Evolutionary conservation across 2,113 vertebrate species (phyloP).

Genomic region (Pygoscelis antarcticus): DNA sequence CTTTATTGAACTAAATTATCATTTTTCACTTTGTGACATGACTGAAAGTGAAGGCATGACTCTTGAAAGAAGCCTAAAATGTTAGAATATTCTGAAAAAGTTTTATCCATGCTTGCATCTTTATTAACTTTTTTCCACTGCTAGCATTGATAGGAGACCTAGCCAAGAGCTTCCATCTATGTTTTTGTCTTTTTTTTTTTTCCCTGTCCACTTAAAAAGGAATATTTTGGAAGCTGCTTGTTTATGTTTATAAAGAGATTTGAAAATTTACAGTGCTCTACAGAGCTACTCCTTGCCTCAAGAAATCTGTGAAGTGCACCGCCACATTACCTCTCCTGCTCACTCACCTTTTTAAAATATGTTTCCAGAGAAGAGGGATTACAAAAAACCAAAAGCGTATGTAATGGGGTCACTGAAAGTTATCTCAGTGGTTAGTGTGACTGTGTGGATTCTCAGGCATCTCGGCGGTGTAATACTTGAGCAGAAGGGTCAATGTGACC

Average conservation of each 20-base stretch:
- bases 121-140: neutral
- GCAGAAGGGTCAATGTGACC: constrained; percentile 8
- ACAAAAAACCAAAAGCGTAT: too few species aligned
- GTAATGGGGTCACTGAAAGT: neutral
- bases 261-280: neutral
- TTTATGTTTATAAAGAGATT: neutral
- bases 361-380: neutral
- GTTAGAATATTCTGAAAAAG: neutral
- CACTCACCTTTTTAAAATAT: neutral
- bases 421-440: neutral
- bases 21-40: neutral
- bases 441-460: neutral
- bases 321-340: neutral
- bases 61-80: neutral
- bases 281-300: neutral
- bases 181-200: neutral
- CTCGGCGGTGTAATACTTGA: neutral
- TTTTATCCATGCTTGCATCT: neutral
- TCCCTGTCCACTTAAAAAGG: neutral
- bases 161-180: neutral
- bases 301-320: neutral
- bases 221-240: neutral
- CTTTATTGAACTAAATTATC: neutral
- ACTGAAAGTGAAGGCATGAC: neutral
- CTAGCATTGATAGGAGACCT: neutral